A percentile compares a stretch with the other conserved stretches of the same genome.
Conservation (phyloP, 2,113 vertebrate genomes). For the Strix uralensis region DNA sequence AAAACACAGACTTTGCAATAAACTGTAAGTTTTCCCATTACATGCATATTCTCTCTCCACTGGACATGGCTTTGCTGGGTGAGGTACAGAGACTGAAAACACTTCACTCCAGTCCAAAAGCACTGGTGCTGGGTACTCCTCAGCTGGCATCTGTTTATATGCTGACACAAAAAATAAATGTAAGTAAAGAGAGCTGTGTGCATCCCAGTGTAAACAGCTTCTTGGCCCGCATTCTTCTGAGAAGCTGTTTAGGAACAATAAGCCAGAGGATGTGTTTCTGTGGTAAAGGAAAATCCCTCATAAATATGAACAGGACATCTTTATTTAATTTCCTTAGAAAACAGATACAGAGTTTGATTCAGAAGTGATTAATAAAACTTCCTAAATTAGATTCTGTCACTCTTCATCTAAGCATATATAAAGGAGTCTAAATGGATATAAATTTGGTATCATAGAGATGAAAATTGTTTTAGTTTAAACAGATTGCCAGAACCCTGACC, state of each 20-base stretch:
- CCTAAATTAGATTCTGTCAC: neutral
- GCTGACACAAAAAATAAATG: neutral
- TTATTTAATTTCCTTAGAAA: neutral
- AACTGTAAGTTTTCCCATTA: neutral
- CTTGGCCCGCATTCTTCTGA: neutral
- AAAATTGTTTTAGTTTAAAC: neutral
- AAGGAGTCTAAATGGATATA: neutral
- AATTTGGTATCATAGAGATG: neutral
- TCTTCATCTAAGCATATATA: neutral
- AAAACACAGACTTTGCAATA: neutral
- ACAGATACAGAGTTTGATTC: neutral
- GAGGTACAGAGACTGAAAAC: neutral
- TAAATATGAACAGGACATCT: neutral
- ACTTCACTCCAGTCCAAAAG: neutral
- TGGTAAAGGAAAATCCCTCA: neutral
- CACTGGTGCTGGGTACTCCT: neutral
- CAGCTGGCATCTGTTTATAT: neutral
- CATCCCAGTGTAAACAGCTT: neutral
- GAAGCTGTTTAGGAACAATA: neutral
- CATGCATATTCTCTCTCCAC: neutral
- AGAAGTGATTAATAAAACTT: neutral
- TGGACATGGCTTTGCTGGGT: neutral
- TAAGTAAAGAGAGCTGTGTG: neutral
- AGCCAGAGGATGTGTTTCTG: neutral
- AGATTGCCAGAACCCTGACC: neutral